Conservation (phyloP, 2,797 vertebrate species). For the Silurus aristotelis region DNA sequence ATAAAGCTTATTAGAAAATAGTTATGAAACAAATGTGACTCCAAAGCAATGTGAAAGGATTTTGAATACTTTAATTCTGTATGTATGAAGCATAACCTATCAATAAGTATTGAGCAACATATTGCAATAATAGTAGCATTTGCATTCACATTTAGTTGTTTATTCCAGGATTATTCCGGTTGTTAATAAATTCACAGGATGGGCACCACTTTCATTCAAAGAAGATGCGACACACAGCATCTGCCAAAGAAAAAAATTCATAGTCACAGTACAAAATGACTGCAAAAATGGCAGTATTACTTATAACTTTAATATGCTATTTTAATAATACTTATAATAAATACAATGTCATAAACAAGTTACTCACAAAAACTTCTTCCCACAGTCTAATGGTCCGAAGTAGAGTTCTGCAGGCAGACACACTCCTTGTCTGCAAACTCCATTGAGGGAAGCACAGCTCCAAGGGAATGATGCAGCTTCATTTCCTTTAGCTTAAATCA, state of each 20-base stretch:
- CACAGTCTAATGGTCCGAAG: slow-evolving; percentile 79
- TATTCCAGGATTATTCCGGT: background rate
- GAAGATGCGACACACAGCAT: slow-evolving; percentile 79
- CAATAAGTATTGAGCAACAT: background rate
- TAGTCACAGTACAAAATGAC: background rate
- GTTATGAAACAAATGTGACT: background rate
- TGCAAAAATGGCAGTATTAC: background rate
- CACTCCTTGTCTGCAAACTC: slow-evolving; percentile 72
- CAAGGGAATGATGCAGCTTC: slow-evolving; percentile 74
- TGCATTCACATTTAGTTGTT: background rate
- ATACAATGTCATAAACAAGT: background rate
- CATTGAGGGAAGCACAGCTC: slow-evolving; percentile 72
- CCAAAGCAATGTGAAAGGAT: background rate
- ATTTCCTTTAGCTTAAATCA: slow-evolving; percentile 66
- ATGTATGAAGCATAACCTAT: background rate
- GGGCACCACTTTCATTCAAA: slow-evolving; percentile 56
- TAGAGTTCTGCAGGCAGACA: slow-evolving; percentile 76
- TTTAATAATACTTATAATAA: background rate
- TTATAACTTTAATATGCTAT: background rate
- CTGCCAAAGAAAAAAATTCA: slow-evolving; percentile 56
- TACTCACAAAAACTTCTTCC: slow-evolving; percentile 76
- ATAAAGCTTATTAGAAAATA: background rate
- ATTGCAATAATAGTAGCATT: background rate
- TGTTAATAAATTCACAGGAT: slow-evolving; percentile 20
- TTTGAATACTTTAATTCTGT: background rate